phyloP scores from a whole-genome alignment of 1,140 invertebrate genomes.

The Camponotus vicinus region DNA sequence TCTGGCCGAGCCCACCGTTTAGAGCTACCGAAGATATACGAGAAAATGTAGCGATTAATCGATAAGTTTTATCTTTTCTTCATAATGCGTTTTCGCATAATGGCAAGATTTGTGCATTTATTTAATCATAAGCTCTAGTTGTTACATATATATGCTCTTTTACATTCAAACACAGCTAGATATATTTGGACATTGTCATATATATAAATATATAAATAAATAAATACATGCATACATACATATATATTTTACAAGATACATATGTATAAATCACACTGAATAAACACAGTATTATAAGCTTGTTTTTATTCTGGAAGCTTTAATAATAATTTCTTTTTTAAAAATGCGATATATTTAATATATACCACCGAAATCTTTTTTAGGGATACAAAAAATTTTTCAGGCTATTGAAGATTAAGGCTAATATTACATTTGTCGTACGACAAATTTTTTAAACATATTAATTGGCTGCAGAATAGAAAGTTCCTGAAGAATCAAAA shows the following conservation, averaged over 20 bases:
- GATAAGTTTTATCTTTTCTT: neutral
- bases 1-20: constrained; percentile 12
- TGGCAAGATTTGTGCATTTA: neutral
- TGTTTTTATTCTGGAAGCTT: neutral
- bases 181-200: too few relatives aligned
- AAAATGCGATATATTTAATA: constrained; percentile 26
- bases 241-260: neutral
- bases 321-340: constrained; percentile 20
- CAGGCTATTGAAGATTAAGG: neutral
- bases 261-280: neutral
- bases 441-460: too few relatives aligned
- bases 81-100: neutral
- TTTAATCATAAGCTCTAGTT: neutral
- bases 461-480: too few relatives aligned
- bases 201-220: too few relatives aligned
- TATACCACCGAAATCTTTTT: neutral
- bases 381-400: neutral
- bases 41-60: constrained; percentile 4
- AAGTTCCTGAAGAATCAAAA: too few relatives aligned
- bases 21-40: neutral
- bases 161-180: too few relatives aligned
- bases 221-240: neutral
- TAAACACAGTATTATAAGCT: neutral
- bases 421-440: too few relatives aligned
- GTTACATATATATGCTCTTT: neutral